phyloP scores from a whole-genome alignment of 2,113 vertebrate species.

The Willisornis vidua region DNA sequence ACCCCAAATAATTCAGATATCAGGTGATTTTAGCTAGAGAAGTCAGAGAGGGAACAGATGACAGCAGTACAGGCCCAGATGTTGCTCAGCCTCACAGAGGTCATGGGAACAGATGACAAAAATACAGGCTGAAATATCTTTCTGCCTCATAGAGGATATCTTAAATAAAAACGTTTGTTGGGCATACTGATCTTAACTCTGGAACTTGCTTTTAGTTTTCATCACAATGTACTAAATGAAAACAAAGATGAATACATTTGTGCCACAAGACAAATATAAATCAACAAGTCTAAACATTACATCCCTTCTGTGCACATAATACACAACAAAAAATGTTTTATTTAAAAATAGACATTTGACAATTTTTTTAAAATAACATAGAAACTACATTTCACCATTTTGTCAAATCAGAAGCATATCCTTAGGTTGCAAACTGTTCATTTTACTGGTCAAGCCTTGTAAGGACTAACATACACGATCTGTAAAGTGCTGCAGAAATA shows the following conservation, averaged over 20 bases:
- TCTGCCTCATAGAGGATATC: neutral
- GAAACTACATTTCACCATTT: neutral
- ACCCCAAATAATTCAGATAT: neutral
- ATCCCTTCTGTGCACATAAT: neutral
- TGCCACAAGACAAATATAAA: neutral
- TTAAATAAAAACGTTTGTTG: neutral
- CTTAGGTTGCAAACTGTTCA: neutral
- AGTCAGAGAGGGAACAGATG: neutral
- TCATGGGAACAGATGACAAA: neutral
- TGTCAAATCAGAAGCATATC: neutral
- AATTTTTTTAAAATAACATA: neutral
- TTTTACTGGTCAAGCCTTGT: neutral
- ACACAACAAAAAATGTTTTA: neutral
- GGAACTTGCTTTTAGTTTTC: neutral
- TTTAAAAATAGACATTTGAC: constrained; percentile 40
- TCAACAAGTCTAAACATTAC: neutral
- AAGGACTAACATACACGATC: neutral
- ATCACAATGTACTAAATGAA: neutral
- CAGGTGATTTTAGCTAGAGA: neutral
- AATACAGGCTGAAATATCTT: neutral
- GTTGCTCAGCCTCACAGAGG: neutral
- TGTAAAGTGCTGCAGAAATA: neutral
- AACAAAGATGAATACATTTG: neutral
- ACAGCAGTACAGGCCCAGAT: neutral
- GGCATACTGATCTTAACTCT: neutral